Evolutionary conservation across 2,113 vertebrate genomes (phyloP), one percentile per base, ranked within the genome.

Genomic region (Chiloscyllium plagiosum): DNA sequence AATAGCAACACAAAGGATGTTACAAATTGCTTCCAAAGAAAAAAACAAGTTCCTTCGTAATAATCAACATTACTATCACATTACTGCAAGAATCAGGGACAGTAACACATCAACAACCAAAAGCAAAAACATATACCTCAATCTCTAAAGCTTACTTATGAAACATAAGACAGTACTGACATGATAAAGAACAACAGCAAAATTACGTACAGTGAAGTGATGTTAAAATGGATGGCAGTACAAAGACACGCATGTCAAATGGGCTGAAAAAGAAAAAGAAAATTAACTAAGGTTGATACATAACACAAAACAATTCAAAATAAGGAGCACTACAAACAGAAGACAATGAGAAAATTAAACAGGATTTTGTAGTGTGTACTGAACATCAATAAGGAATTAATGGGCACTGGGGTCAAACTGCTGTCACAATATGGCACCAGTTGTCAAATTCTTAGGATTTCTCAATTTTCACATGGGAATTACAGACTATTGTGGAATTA

Each of bases 221-320:
- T 69, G 66, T 94, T 94, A 94, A 94, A 94, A 94, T 94, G 92
- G 92, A 69, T 94, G 92, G 66, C 92, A 94, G 65, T 47, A 69
- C 37, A 94, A 94, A 94, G 17, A 94, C 90, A 94, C 29, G 68
- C 90, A 94, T 68, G 90, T 94, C 90, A 94, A 66, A 94, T 94
- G 90, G 90, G 90, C 90, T 94, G 90, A 94, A 94, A 94, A 94
- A 94, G 61, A 94, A 94, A 94, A 94, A 66, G 87, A 90, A 66
- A 94, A 68, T 94, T n/a, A 68, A 66, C 68, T 42, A 94, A 94
- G 56, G 29, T 94, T 94, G 61, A 94, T 68, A 94, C n/a, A 94
- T n/a, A 94, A 68, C 56, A 68, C n/a, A 94, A 94, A 94, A 37
- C 26, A 68, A 94, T 66, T 33, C 66, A 94, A 94, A 61, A 61